Percentiles rank a stretch among this genome's conserved stretches.
phyloP scores from a whole-genome alignment of 2,888 invertebrate genomes.

The Homarus gammarus region DNA sequence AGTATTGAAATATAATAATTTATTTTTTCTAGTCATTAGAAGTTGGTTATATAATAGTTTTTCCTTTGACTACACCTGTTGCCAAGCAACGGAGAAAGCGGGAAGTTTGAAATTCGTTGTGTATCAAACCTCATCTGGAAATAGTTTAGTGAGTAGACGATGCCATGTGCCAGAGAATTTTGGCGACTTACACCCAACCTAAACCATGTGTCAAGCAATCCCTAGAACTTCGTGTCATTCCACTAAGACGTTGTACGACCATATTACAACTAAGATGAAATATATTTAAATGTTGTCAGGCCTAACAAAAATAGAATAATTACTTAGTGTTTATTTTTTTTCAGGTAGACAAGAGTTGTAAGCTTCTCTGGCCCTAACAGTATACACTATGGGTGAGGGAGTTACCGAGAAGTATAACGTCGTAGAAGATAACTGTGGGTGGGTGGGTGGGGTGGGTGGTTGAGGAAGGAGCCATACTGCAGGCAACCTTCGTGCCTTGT shows the following conservation, averaged over 20 bases:
- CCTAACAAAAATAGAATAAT: too few species aligned
- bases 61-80: slow-evolving; percentile 43
- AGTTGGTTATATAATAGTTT: slow-evolving; percentile 13
- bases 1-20: background rate
- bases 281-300: too few species aligned
- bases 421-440: too few species aligned
- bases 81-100: slow-evolving; percentile 65
- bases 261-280: background rate
- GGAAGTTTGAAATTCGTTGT: slow-evolving; percentile 44
- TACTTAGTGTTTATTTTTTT: too few species aligned
- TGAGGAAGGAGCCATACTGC: too few species aligned
- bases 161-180: slow-evolving; percentile 50
- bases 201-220: slow-evolving; percentile 46
- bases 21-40: background rate
- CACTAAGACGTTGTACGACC: background rate
- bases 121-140: slow-evolving; percentile 25
- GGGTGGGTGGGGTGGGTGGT: too few species aligned
- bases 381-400: too few species aligned
- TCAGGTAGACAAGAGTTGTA: too few species aligned
- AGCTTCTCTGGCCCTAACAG: too few species aligned
- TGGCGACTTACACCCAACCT: slow-evolving; percentile 38
- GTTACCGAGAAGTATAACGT: too few species aligned
- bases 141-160: slow-evolving; percentile 44
- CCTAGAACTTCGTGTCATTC: slow-evolving; percentile 21
- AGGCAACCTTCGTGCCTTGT: too few species aligned